A percentile compares a stretch with the other conserved stretches of the same genome.
Conservation (phyloP, 2,797 vertebrate genomes). For the Esox masquinongy region DNA sequence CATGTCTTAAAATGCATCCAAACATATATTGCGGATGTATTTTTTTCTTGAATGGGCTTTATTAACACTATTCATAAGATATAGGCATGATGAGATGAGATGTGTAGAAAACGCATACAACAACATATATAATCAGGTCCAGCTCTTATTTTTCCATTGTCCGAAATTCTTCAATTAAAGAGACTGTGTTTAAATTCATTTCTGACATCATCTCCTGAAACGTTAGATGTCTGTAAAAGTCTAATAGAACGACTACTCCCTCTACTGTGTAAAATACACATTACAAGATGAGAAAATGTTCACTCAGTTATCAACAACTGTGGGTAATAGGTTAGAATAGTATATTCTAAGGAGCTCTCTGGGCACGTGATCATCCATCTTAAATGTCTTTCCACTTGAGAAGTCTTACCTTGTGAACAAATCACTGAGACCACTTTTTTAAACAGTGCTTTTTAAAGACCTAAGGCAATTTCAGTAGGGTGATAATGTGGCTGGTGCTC, state of each 20-base stretch:
- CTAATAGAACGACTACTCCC: constrained; percentile 50
- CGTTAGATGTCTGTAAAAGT: not conserved
- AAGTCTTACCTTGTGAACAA: no score
- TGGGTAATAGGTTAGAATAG: no score
- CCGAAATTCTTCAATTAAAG: not conserved
- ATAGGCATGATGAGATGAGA: not conserved
- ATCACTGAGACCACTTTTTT: no score
- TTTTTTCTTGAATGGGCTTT: not conserved
- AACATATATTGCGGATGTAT: not conserved
- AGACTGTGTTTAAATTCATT: not conserved
- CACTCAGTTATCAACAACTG: not conserved
- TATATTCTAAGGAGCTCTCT: not conserved
- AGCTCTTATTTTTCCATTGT: constrained; percentile 35
- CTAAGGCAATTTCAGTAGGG: no score
- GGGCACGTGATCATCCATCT: not conserved
- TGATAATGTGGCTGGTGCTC: no score
- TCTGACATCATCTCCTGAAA: not conserved
- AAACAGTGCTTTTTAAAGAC: no score
- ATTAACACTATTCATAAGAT: not conserved
- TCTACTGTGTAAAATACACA: constrained; percentile 54
- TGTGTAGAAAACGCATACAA: constrained; percentile 5
- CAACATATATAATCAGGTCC: constrained; percentile 42
- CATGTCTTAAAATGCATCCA: not conserved
- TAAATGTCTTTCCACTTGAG: no score
- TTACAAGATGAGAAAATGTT: constrained; percentile 17